Base-by-base conservation (phyloP, 35 echinoderm and acorn worm species). In the Diadema setosum region DNA sequence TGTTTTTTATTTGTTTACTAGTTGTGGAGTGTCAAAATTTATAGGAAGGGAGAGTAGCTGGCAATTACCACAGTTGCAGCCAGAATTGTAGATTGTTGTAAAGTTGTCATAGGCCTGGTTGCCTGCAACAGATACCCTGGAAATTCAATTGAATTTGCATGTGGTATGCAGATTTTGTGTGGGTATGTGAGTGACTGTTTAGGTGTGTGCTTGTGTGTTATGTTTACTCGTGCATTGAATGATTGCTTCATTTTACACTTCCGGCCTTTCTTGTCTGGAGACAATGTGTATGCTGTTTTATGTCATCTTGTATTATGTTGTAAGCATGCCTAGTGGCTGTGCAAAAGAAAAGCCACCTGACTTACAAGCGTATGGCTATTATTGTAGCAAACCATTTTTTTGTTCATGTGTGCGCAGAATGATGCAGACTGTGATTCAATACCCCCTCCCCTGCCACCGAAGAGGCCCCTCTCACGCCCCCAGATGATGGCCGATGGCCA, bases 371-470 rank as follows among this genome's bases (percentile, higher is more conserved):
- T 52, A 11, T 52, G n/a, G 9, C 9, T 52, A 52, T 52, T 52
- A 11, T 11, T 52, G 9, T 52, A 52, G 48, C 48, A 11, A 52
- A 11, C 48, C n/a, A 52, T 52, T 52, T 52, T 11, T 52, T 52
- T 52, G n/a, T 52, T 9, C 48, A 52, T 52, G 9, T 52, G n/a
- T 52, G 9, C 44, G 40, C 40, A 78, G 73, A 39, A 78, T 39
- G 37, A 78, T 36, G 2, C 73, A 5, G 73, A 78, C 40, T 26
- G 39, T 26, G 73, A 78, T 7, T 39, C 73, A 39, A 39, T 42
- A 44, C 73, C 73, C 73, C 73, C 73, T 78, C 73, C 73, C 40
- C 40, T 78, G 20, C 73, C 73, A 3, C 73, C 73, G 17, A 78
- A 78, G 73, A 78, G 73, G 73, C 73, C 73, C 73, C 31, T 17